These are phyloP conservation scores for Oligia latruncula DNA, from an alignment of 2,888 invertebrate species.

Conservation along the genomic window DNA sequence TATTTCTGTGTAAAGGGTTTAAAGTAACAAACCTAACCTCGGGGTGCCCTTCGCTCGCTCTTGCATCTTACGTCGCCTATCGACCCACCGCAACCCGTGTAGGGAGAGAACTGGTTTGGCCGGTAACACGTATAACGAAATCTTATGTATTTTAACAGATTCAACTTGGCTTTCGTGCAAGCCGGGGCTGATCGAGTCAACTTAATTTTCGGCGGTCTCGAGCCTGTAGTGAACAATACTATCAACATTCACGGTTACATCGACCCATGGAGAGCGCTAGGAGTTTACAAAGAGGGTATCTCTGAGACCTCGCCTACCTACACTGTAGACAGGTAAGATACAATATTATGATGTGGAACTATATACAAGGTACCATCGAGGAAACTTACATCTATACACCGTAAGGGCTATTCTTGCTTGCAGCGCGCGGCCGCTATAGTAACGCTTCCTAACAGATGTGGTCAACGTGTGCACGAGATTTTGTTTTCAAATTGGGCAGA, in stretches of 20 bases:
- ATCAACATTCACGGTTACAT: constrained; percentile 90
- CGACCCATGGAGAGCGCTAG: constrained; percentile 90
- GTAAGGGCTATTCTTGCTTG: too few relatives aligned
- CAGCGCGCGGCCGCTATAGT: too few relatives aligned
- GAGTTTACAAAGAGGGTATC: constrained; percentile 83
- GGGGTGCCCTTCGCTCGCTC: too few relatives aligned
- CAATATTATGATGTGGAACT: background rate
- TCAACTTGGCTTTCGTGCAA: constrained; percentile 81
- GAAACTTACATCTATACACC: too few relatives aligned
- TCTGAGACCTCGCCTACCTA: constrained; percentile 82
- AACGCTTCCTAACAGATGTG: too few relatives aligned
- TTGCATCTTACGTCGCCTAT: too few relatives aligned
- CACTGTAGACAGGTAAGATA: constrained; percentile 79
- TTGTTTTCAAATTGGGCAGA: too few relatives aligned
- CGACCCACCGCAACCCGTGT: too few relatives aligned
- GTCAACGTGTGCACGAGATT: too few relatives aligned
- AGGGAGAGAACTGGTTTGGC: too few relatives aligned
- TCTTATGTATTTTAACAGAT: constrained; percentile 69
- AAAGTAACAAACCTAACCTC: too few relatives aligned
- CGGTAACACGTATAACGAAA: background rate
- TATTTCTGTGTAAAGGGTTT: too few relatives aligned
- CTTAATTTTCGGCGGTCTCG: constrained; percentile 85
- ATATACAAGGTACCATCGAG: background rate
- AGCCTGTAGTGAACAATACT: constrained; percentile 88
- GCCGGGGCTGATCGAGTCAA: constrained; percentile 87